These are phyloP conservation scores for Myiopsitta monachus DNA, from an alignment of 2,113 vertebrate species.

Conservation along the genomic window DNA sequence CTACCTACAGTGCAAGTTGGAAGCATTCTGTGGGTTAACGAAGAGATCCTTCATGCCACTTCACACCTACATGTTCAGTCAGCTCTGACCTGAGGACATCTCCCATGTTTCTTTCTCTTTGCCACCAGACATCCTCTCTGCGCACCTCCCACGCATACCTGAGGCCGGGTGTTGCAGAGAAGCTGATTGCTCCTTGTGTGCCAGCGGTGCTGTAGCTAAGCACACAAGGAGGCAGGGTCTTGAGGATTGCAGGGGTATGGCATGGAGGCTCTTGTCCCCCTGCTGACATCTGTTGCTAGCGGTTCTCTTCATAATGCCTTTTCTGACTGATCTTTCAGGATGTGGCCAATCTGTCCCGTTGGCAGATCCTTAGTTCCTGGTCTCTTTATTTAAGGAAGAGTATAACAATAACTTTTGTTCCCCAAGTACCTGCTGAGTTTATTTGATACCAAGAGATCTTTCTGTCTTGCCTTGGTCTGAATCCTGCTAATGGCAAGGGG, in stretches of 20 bases:
- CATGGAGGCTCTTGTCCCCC: not conserved
- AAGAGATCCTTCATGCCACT: not conserved
- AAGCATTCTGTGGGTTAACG: not conserved
- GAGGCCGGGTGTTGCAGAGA: not conserved
- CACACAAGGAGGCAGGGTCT: not conserved
- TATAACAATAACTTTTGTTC: not conserved
- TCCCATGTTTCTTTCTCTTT: not conserved
- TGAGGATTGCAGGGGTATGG: not conserved
- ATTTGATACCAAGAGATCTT: not conserved
- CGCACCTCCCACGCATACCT: fast-evolving
- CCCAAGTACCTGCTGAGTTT: not conserved
- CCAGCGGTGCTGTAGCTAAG: not conserved
- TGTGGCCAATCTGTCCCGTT: not conserved
- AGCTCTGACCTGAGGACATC: not conserved
- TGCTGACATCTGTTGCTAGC: not conserved
- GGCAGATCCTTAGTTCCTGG: not conserved
- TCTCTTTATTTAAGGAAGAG: not conserved
- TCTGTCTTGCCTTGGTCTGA: not conserved
- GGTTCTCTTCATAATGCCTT: not conserved
- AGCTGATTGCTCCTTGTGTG: not conserved
- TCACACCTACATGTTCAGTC: not conserved
- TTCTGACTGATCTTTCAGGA: not conserved
- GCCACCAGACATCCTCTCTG: not conserved
- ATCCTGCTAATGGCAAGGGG: not conserved
- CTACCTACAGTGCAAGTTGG: not conserved